Base-by-base conservation (phyloP, 2,888 invertebrate genomes). In the Chrysolina americana region DNA sequence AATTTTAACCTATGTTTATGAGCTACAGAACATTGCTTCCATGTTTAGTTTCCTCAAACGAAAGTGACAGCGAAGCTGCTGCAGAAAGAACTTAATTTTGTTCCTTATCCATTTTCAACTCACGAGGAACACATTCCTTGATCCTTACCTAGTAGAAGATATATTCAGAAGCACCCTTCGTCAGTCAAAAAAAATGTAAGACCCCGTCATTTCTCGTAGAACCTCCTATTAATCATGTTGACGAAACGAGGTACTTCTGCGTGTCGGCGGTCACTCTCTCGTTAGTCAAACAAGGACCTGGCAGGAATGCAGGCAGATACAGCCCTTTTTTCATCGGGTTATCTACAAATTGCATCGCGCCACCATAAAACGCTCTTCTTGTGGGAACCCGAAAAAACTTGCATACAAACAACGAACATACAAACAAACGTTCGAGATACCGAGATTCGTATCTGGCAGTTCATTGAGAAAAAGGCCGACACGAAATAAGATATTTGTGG, bases 321-420 rank as follows among this genome's bases (percentile, higher is more conserved):
- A 53, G 9, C 41, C 56, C 65, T 59, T 53, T 44, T 47, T 36
- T 23, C 23, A 10, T 47, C 44, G 19, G 9, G 48, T 71, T 75
- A 75, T 75, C 75, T 68, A 71, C 71, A 65, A 75, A 75, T 74
- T 74, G 71, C 65, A 75, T 75, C 75, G 65, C 59, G 68, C 68
- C 68, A 23, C 65, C 71, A 68, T 36, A 68, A 68, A 71, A 65
- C 64, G 48, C 64, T 71, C 65, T 71, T 75, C 59, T 71, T 71
- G 75, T 75, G 75, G 75, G 75, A 75, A 75, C 66, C 41, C 47
- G 64, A 47, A 44, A 21, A 56, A 66, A 48, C 59, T 59, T 15
- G 59, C 59, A 59, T 59, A 59, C 59, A 59, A 59, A 23, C 6
- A 15, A n/a, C 59, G 15, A 23, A 59, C 59, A 36, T n/a, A 23